Conservation (phyloP, 2,888 invertebrate genomes). For the Sturmia bella region DNA sequence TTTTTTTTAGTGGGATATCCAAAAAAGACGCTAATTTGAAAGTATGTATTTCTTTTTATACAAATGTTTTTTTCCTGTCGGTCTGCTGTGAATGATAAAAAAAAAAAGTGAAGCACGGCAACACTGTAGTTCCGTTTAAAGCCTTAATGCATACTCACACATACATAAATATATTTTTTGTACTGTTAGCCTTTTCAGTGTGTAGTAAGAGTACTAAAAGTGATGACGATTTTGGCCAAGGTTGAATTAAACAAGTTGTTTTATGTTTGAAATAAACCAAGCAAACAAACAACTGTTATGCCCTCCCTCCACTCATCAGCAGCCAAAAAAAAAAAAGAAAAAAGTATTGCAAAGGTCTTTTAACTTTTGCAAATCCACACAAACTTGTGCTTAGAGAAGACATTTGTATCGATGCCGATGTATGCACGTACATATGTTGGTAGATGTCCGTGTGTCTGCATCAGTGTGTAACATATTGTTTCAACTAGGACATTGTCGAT, state of each 20-base stretch:
- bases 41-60: neutral
- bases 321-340: neutral
- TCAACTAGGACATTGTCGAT: constrained; percentile 27
- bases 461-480: constrained; percentile 29
- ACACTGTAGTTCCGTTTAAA: constrained; percentile 11
- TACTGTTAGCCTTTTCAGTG: neutral
- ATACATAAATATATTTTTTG: constrained; percentile 1
- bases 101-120: neutral
- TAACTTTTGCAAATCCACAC: constrained; percentile 43
- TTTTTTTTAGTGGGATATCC: too few species aligned
- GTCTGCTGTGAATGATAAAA: neutral
- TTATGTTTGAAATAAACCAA: constrained; percentile 38
- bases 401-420: neutral
- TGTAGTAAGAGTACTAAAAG: constrained; percentile 4
- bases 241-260: constrained; percentile 30
- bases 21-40: too few species aligned
- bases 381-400: neutral
- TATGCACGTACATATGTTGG: neutral
- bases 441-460: neutral
- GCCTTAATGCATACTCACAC: neutral
- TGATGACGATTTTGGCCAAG: constrained; percentile 34
- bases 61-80: neutral
- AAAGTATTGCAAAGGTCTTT: constrained; percentile 49
- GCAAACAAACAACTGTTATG: constrained; percentile 20
- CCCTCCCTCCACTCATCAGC: neutral